Evolutionary conservation across 1,140 invertebrate species (phyloP), one percentile per base, ranked within the genome.

Genomic region (Schlechtendalia chinensis): DNA sequence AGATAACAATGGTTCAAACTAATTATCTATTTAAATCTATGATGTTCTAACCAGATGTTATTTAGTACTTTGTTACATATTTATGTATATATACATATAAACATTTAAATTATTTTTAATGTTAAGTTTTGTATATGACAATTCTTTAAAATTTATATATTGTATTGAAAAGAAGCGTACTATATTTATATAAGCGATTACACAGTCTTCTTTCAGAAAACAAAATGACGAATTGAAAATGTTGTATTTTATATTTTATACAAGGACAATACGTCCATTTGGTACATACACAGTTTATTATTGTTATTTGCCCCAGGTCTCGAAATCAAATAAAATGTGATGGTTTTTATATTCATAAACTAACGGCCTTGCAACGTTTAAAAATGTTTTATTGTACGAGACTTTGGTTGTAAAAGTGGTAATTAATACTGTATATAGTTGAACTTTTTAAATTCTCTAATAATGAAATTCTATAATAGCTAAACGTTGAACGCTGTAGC

Each of bases 371-470:
- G 39, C n/a, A 47, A 24, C 16, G 65, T 22, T 47, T 69, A 69
- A 39, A 67, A 47, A 69, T 47, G 14, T 47, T 69, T 69, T 47
- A 47, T 69, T 47, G 10, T 47, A 47, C 39, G 16, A 67, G 29
- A 67, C 32, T 67, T 67, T 67, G 29, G n/a, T 32, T 45, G n/a
- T 54, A 5, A 69, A 11, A 69, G 47, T 8, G 32, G 39, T 69
- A 69, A 69, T 69, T 69, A 17, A 47, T 69, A 47, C 22, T 45
- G 39, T 14, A 50, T 39, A 14, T 50, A 50, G 47, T 47, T 69
- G 65, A 47, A 47, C 39, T 69, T 69, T 69, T 69, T 12, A 69
- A 69, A 69, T 69, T 69, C n/a, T 47, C n/a, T n/a, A n/a, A n/a
- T n/a, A n/a, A n/a, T n/a, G n/a, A n/a, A 12, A 47, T 12, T 24